Base-by-base conservation (phyloP, 2,888 invertebrate species). In the Ormia ochracea region DNA sequence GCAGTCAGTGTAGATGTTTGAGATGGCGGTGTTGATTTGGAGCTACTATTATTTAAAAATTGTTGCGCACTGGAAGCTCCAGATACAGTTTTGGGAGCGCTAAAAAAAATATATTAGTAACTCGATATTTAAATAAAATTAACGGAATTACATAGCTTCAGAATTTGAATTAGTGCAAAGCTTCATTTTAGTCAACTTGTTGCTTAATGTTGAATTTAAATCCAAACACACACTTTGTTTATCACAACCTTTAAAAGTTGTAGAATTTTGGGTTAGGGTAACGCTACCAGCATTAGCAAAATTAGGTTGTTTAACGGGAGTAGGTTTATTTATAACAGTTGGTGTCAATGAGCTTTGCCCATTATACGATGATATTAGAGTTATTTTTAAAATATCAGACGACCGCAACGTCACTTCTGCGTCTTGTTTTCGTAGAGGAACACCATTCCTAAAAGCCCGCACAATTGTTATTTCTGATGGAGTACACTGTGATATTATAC, bases 391-490 rank as follows among this genome's bases (percentile, higher is more conserved):
- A 75, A 97, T 96, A 85, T 96, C 95, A 28, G 84, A 82, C 45
- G 88, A 87, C 52, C 91, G 92, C 76, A 94, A 90, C 56, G 91
- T 91, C 52, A 95, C 92, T 85, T 92, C 91, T 23, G 91, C 90
- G 61, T 92, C 90, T 81, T 92, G 91, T 86, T 92, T 87, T 63
- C 88, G 86, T 68, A 90, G 83, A 21, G 90, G 90, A 0, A 90
- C 87, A 85, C 97, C 97, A 91, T 97, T 96, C 82, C 95, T 93
- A 88, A 96, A 96, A 12, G 95, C 94, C 87, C 95, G 94, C 9
- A 92, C 92, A 74, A 97, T 92, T 1, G 95, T 94, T 82, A 97
- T 92, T 58, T 92, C 92, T 50, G 91, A 90, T 61, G 93, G 93
- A 85, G 95, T 94, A 26, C 96, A 94, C 84, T 93, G 92, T 69